Evolutionary conservation across 2,888 invertebrate genomes (phyloP), one percentile per base, ranked within the genome.

Genomic region (Drosophila multiciliata): DNA sequence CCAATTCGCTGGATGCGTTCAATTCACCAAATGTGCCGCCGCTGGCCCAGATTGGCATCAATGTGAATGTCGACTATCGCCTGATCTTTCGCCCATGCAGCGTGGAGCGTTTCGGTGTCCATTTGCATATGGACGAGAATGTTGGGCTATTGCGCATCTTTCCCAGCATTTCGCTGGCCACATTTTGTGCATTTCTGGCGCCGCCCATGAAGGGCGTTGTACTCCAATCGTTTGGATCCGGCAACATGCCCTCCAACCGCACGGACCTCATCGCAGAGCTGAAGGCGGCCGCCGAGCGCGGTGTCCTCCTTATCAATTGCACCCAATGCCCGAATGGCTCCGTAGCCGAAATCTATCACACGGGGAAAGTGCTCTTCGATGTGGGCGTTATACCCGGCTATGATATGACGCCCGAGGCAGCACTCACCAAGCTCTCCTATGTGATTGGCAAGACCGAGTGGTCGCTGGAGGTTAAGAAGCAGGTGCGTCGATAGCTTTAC

Each of bases 191-290:
- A 0, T 96, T 96, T 89, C 93, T 96, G 42, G 95, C 96, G 78
- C 95, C 97, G 2, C 97, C 98, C 17, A 96, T 96, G 70, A 93
- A 94, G 83, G 95, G 99, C 17, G 96, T 99, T 0, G 97, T 99
- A 0, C 93, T 99, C 48, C 97, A 98, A 93, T 97, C 97, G 0
- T 99, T 98, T 88, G 99, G 99, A 0, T 95, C 97, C 0, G 99
- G 99, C 0, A 99, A 99, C 91, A 95, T 98, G 40, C 99, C 99
- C 0, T 95, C 96, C 0, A 96, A 96, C 90, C 95, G 98, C 11
- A 93, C 93, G n/a, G 98, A 98, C 82, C 93, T 99, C 1, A 92
- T 98, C 9, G 94, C 95, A 0, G 96, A 95, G 78, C 93, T 99
- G 26, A 94, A 94, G 35, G 94, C 94, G 0, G 98, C 98, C 0